A percentile compares a stretch with the other conserved stretches of the same genome.
Evolutionary conservation across 2,888 invertebrate species (phyloP).

Genomic region (Malthinus seriepunctatus): DNA sequence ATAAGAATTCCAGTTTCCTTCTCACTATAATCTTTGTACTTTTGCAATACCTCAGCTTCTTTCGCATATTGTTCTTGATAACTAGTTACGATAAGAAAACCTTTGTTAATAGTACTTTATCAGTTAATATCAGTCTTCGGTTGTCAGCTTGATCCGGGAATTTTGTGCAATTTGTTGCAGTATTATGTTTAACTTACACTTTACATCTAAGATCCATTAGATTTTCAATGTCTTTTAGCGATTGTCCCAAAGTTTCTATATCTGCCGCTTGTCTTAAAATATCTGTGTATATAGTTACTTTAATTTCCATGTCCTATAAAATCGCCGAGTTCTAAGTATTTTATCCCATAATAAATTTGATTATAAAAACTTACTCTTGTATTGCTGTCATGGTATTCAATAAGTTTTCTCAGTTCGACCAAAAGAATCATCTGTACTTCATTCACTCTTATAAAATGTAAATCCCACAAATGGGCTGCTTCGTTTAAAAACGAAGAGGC

Average conservation of each 20-base stretch:
- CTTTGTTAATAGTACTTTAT: not conserved
- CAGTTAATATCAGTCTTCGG: not conserved
- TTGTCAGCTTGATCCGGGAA: constrained; percentile 9
- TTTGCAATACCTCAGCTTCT: not conserved
- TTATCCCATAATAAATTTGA: not conserved
- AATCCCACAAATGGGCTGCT: constrained; percentile 40
- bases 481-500: constrained; percentile 33
- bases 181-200: constrained; percentile 26
- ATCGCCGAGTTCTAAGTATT: not conserved
- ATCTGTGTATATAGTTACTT: constrained; percentile 41
- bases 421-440: constrained; percentile 36
- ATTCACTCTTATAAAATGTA: constrained; percentile 39
- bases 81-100: not conserved
- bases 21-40: not conserved
- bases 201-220: constrained; percentile 34
- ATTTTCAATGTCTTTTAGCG: constrained; percentile 11
- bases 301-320: constrained; percentile 31
- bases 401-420: constrained; percentile 37
- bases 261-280: constrained; percentile 40
- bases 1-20: constrained; percentile 18
- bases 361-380: constrained; percentile 9
- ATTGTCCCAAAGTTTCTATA: constrained; percentile 33
- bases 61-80: not conserved
- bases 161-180: no score
- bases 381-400: constrained; percentile 32